A percentile compares a stretch with the other conserved stretches of the same genome.
These are phyloP conservation scores for Exephanes ischioxanthus DNA, from an alignment of 2,888 invertebrate species.

Conservation along the genomic window DNA sequence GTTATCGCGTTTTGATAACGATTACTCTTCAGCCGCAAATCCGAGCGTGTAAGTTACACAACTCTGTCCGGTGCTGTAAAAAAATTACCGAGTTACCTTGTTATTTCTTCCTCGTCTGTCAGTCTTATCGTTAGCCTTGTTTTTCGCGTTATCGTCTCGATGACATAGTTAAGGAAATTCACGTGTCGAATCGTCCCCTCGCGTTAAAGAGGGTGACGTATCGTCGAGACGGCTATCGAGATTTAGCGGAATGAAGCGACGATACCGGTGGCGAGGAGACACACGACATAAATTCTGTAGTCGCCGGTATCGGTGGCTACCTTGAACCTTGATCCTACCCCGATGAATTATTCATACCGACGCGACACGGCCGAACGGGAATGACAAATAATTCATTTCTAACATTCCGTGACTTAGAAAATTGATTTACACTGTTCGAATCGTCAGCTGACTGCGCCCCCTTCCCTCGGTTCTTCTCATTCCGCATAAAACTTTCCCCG, in stretches of 20 bases:
- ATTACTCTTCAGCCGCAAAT: too few relatives aligned
- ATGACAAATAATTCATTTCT: conserved; percentile 15
- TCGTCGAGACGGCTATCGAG: not conserved
- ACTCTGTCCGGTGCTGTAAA: not conserved
- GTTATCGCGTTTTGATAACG: too few relatives aligned
- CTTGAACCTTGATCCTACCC: conserved; percentile 48
- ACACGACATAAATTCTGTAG: not conserved
- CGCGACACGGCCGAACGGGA: conserved; percentile 18
- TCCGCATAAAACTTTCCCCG: not conserved
- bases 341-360: conserved; percentile 34
- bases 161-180: too few relatives aligned
- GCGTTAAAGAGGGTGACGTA: not conserved
- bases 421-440: not conserved
- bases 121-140: not conserved
- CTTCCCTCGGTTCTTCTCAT: not conserved
- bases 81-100: not conserved
- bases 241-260: not conserved
- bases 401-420: not conserved
- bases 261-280: not conserved
- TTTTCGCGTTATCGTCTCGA: too few relatives aligned
- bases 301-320: not conserved
- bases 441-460: not conserved
- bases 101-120: not conserved
- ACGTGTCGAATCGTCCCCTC: too few relatives aligned
- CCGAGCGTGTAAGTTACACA: not conserved